Percentiles rank a stretch among this genome's conserved stretches.
Evolutionary conservation across 2,888 invertebrate species (phyloP).

Genomic region (Ennomos fuscantarius): DNA sequence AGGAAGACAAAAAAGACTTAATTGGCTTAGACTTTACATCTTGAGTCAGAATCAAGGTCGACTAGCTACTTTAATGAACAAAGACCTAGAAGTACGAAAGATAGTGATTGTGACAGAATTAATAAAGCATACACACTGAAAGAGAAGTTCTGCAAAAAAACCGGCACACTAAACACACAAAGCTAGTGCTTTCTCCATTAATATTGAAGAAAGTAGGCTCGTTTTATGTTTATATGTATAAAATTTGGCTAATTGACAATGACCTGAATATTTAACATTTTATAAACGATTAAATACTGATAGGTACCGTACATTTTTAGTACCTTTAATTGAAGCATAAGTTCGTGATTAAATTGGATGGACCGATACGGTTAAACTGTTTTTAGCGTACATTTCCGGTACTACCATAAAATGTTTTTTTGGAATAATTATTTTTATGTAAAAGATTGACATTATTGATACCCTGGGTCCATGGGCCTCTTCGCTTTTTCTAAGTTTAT

Average conservation of each 20-base stretch:
- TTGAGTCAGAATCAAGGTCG: constrained; percentile 35
- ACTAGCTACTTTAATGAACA: constrained; percentile 32
- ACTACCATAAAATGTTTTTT: constrained; percentile 6
- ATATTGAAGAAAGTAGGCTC: constrained; percentile 27
- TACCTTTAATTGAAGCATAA: constrained; percentile 23
- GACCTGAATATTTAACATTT: constrained; percentile 20
- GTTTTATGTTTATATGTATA: constrained; percentile 13
- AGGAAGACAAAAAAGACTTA: constrained; percentile 41
- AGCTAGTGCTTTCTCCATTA: constrained; percentile 29
- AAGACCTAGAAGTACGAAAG: constrained; percentile 25
- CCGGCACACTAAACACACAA: constrained; percentile 3
- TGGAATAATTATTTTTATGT: constrained; percentile 4
- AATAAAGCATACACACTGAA: constrained; percentile 12
- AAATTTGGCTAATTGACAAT: constrained; percentile 29
- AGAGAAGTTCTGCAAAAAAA: constrained; percentile 3
- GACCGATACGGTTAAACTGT: constrained; percentile 15
- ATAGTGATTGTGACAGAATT: constrained; percentile 14
- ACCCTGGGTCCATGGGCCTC: no score
- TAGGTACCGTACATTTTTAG: constrained; percentile 24
- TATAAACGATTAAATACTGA: constrained; percentile 19
- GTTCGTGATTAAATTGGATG: constrained; percentile 7
- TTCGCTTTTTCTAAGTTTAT: no score
- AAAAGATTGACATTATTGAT: background rate
- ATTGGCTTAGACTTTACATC: constrained; percentile 41
- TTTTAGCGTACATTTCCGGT: constrained; percentile 15